Conservation (phyloP, 2,113 vertebrate genomes). For the Sinocyclocheilus anophthalmus region DNA sequence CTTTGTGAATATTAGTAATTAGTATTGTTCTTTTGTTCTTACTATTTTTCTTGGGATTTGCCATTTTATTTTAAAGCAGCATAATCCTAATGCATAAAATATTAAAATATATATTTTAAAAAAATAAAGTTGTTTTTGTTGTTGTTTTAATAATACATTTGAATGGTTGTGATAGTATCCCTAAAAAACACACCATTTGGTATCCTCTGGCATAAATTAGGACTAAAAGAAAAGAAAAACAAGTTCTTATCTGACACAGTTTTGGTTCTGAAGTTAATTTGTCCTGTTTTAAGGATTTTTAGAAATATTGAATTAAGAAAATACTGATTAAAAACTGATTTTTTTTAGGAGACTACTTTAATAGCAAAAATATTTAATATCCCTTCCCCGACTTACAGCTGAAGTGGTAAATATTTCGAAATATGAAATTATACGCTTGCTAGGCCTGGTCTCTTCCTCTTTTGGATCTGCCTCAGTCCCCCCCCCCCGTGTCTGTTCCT, state of each 20-base stretch:
- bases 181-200: background rate
- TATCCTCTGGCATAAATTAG: background rate
- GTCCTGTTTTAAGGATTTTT: background rate
- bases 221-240: background rate
- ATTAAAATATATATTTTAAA: background rate
- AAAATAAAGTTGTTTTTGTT: background rate
- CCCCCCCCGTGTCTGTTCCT: conserved; percentile 6
- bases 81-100: background rate
- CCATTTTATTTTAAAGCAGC: background rate
- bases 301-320: background rate
- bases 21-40: background rate
- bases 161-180: background rate
- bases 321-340: background rate
- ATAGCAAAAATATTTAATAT: background rate
- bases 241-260: background rate
- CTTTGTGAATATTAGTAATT: background rate
- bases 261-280: background rate
- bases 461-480: background rate
- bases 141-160: too few species aligned
- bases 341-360: background rate
- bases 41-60: background rate
- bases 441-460: background rate
- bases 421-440: background rate
- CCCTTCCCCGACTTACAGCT: background rate
- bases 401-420: background rate